Evolutionary conservation across 2,797 vertebrate species (phyloP).

Genomic region (Pipistrellus pygmaeus): DNA sequence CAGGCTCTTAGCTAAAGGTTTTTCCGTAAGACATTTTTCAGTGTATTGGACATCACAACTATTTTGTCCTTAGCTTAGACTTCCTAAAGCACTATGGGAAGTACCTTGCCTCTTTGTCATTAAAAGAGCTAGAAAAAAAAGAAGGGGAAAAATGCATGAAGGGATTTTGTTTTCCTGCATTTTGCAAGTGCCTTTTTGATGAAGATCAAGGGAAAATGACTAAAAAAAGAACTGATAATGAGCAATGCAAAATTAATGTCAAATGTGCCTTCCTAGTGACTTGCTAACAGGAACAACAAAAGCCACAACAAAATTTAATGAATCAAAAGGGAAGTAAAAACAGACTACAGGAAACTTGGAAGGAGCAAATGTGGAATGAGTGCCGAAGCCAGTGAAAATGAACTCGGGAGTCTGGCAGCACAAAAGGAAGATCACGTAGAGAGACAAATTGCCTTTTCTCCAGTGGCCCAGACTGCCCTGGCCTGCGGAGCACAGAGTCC

Average conservation of each 20-base stretch:
- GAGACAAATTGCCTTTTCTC: neutral
- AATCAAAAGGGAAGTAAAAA: conserved; percentile 4
- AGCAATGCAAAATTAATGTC: conserved; percentile 67
- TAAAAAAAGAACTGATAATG: conserved; percentile 50
- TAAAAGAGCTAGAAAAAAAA: neutral
- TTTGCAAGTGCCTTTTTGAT: conserved; percentile 60
- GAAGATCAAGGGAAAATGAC: conserved; percentile 56
- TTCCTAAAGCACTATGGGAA: conserved; percentile 68
- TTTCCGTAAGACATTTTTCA: conserved; percentile 74
- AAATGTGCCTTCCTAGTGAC: conserved; percentile 16
- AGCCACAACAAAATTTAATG: neutral
- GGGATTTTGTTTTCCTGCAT: neutral
- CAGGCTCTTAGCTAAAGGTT: conserved; percentile 62
- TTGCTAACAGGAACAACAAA: neutral
- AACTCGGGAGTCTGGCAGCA: neutral
- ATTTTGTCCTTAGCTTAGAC: conserved; percentile 37
- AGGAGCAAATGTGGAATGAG: neutral
- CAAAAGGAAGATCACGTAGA: neutral
- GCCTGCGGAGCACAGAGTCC: fast-evolving
- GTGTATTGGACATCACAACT: conserved; percentile 61
- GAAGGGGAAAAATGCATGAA: neutral
- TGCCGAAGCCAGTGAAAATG: neutral
- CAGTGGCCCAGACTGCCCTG: neutral
- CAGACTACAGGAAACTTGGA: neutral
- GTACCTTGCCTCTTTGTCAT: conserved; percentile 60